Conservation (phyloP, 2,797 vertebrate genomes). For the Channallabes apus region DNA sequence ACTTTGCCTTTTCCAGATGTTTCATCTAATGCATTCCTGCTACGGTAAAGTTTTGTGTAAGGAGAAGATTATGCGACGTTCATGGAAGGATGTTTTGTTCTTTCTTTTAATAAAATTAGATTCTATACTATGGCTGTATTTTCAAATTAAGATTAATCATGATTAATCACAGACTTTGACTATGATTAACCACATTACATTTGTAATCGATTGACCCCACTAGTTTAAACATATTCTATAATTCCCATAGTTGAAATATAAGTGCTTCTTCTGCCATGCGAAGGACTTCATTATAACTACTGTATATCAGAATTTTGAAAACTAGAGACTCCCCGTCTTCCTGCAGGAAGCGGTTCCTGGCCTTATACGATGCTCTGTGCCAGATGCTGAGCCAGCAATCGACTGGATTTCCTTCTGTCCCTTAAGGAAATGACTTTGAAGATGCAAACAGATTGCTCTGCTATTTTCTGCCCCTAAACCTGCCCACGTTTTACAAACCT, state of each 20-base stretch:
- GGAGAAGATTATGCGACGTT: too few relatives aligned
- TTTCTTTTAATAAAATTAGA: neutral
- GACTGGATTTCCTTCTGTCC: neutral
- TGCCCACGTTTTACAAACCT: conserved; percentile 1
- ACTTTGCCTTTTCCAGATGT: neutral
- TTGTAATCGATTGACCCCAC: too few relatives aligned
- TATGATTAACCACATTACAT: neutral
- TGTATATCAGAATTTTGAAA: neutral
- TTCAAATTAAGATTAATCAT: neutral
- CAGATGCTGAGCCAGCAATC: conserved; percentile 15
- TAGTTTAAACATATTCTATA: too few relatives aligned
- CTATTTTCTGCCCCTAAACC: neutral
- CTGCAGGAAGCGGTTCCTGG: neutral
- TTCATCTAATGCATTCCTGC: neutral
- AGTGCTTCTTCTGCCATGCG: neutral
- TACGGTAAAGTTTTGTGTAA: neutral
- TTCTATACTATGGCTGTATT: too few relatives aligned
- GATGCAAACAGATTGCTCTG: neutral
- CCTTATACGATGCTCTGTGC: neutral
- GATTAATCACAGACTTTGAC: neutral
- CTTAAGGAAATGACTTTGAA: conserved; percentile 18
- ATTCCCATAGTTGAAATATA: neutral
- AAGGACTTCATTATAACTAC: neutral
- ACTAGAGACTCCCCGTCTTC: neutral
- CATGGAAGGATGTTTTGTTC: neutral